These are phyloP conservation scores for Agrypnia vestita DNA, from an alignment of 1,140 invertebrate species.

Conservation along the genomic window DNA sequence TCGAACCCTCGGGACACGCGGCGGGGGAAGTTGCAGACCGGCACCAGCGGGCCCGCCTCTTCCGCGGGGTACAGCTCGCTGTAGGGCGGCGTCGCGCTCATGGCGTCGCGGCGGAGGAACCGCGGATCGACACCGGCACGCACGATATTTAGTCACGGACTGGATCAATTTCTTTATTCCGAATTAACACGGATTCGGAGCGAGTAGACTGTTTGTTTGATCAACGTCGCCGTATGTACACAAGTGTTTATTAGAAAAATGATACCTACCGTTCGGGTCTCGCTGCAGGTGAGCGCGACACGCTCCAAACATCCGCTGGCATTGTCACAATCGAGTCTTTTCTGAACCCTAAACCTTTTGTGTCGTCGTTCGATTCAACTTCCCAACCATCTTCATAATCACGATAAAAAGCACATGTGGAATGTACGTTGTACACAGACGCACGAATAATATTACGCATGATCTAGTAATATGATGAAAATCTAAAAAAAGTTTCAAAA, in stretches of 20 bases:
- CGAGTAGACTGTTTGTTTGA: conserved; percentile 51
- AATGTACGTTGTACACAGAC: too few species aligned
- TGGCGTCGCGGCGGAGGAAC: conserved; percentile 28
- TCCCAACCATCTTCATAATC: background rate
- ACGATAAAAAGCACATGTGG: too few species aligned
- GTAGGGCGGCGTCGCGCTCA: conserved; percentile 53
- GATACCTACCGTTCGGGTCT: conserved; percentile 41
- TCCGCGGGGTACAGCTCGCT: conserved; percentile 53
- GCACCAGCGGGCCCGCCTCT: conserved; percentile 41
- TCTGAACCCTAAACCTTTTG: conserved; percentile 3
- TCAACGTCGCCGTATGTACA: conserved; percentile 49
- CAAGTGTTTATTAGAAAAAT: conserved; percentile 59
- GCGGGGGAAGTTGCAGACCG: conserved; percentile 57
- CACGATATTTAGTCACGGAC: conserved; percentile 54
- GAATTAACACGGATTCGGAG: conserved; percentile 51
- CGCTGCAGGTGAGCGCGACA: conserved; percentile 49
- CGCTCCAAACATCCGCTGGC: conserved; percentile 58
- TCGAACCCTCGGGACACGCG: conserved; percentile 56
- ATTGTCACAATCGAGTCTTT: conserved; percentile 37
- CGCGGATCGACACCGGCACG: conserved; percentile 9
- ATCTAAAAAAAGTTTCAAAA: too few species aligned
- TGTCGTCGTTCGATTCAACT: background rate
- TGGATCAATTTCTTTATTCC: conserved; percentile 55
- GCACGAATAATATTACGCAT: too few species aligned
- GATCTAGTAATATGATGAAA: too few species aligned